Evolutionary conservation across 2,113 vertebrate species (phyloP), one percentile per base, ranked within the genome.

Genomic region (Etia nguti): DNA sequence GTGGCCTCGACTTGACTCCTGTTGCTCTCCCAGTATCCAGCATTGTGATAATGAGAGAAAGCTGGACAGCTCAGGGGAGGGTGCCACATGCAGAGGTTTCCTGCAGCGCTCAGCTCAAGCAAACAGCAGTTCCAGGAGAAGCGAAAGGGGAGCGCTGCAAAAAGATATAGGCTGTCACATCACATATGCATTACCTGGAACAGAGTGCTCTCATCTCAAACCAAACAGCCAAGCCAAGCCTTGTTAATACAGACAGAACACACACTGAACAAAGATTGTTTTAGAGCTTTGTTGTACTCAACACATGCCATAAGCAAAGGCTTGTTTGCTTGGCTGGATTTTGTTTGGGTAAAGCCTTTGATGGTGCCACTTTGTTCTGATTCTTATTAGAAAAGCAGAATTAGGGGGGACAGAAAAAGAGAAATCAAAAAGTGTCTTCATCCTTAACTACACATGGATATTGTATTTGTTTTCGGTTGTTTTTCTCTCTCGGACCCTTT

Each of bases 331-430:
- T 65, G 77, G 80, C 31, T 87, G 79, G 55, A 70, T 81, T 62
- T 57, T 36, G 77, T 75, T 77, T 24, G 65, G 50, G 10, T 29
- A 50, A 60, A 26, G 34, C 70, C 84, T 90, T 90, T 90, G 89
- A 88, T 91, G 16, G 46, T 52, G 26, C 1, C 26, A 77, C 26
- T 52, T 89, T 83, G n/a, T 84, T 92, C 84, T 20, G 48, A 83
- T 75, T 92, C 26, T 46, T 87, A 84, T 93, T 86, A 86, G 41
- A n/a, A 59, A 79, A 87, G 68, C 85, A 81, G 65, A 81, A 91
- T 92, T 86, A 83, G 43, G 50, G 57, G 31, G 26, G 80, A 75
- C 34, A 85, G 55, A 81, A 59, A 54, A 54, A 79, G 5, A 83
- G n/a, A 65, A 36, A 52, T 84, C 34, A 52, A 56, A 79, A 77